phyloP scores from a whole-genome alignment of 1,140 invertebrate species.

The Sycobia sp. region DNA sequence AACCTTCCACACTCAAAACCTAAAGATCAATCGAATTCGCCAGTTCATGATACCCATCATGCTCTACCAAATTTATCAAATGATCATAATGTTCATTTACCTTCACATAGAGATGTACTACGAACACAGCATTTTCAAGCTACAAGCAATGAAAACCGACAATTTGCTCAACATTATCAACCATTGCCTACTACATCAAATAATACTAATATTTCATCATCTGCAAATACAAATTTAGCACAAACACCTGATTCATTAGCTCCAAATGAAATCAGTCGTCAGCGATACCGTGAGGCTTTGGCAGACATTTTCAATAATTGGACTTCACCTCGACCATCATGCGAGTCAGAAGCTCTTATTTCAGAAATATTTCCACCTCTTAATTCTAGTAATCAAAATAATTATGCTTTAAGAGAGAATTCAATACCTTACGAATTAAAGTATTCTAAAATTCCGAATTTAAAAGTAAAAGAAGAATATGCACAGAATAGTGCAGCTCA shows the following conservation, averaged over 20 bases:
- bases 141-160: too few relatives aligned
- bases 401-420: neutral
- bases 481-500: neutral
- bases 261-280: neutral
- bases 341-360: neutral
- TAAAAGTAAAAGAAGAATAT: constrained; percentile 20
- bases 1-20: too few relatives aligned
- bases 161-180: too few relatives aligned
- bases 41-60: constrained; percentile 14
- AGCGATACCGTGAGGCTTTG: constrained; percentile 3
- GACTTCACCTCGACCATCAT: neutral
- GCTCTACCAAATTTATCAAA: constrained; percentile 5
- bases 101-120: neutral
- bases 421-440: neutral
- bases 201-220: neutral
- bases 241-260: constrained; percentile 5
- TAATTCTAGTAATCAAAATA: constrained; percentile 3
- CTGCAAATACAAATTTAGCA: constrained; percentile 1
- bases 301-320: neutral
- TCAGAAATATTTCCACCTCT: too few relatives aligned
- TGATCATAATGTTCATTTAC: neutral
- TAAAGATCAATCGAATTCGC: too few relatives aligned
- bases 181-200: too few relatives aligned
- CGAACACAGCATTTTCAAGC: too few relatives aligned
- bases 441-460: constrained; percentile 8